phyloP scores from a whole-genome alignment of 2,797 vertebrate genomes.

The Hippocampus kuda region DNA sequence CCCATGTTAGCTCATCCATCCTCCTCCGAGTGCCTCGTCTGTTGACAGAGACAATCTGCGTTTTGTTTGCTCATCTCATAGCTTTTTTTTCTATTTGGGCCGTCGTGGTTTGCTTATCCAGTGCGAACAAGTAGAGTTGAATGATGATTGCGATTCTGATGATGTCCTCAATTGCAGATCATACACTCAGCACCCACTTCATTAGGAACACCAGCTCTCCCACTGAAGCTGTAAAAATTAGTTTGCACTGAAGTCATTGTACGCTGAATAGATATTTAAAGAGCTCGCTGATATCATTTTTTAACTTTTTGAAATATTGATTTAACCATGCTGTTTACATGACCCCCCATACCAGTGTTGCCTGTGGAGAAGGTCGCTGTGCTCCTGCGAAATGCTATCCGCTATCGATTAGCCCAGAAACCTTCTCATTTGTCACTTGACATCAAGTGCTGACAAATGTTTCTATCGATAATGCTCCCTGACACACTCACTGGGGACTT shows the following conservation, averaged over 20 bases:
- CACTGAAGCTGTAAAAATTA: not conserved
- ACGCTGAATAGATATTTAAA: not conserved
- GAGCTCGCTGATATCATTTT: not conserved
- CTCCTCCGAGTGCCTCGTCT: not conserved
- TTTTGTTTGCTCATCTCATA: not conserved
- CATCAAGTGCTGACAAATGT: not conserved
- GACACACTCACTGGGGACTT: not conserved
- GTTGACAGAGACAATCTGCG: not conserved
- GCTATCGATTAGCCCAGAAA: not conserved
- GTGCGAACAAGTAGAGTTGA: not conserved
- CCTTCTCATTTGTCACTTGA: constrained; percentile 1
- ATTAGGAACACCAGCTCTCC: not conserved
- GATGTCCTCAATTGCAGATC: not conserved
- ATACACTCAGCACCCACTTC: not conserved
- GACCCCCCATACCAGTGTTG: not conserved
- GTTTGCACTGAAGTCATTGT: not conserved
- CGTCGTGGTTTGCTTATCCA: not conserved
- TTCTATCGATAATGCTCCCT: not conserved
- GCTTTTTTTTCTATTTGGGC: not conserved
- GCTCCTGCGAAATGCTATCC: not conserved
- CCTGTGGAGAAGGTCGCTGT: not conserved
- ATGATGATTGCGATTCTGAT: not conserved
- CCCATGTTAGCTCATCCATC: not conserved
- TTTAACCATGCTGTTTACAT: not conserved
- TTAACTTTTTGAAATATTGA: not conserved